These are phyloP conservation scores for Caenorhabditis sulstoni DNA, from an alignment of 2,888 invertebrate genomes.

Conservation along the genomic window DNA sequence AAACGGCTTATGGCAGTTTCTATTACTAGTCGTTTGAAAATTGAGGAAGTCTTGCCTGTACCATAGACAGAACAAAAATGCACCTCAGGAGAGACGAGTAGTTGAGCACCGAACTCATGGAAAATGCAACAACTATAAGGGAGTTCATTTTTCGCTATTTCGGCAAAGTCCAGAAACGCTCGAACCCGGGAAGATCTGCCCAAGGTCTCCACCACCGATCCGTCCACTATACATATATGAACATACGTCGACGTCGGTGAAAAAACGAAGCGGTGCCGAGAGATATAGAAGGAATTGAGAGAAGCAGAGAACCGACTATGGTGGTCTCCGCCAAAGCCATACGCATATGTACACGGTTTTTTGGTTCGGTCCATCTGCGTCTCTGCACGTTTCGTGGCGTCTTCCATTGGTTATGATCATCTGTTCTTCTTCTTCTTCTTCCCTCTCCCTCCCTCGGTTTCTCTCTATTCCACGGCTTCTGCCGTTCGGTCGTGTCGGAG, in stretches of 20 bases:
- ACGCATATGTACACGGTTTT: conserved; percentile 37
- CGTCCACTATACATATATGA: conserved; percentile 8
- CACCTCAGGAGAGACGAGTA: no score
- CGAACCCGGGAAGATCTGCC: background rate
- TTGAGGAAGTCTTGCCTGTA: no score
- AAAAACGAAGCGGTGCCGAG: conserved; percentile 6
- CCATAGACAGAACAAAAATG: no score
- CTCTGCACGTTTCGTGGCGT: background rate
- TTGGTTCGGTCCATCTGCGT: conserved; percentile 15
- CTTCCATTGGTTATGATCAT: conserved; percentile 36
- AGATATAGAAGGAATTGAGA: background rate
- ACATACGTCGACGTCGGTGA: background rate
- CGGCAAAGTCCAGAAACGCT: no score
- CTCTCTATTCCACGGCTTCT: conserved; percentile 26
- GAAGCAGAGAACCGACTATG: conserved; percentile 4
- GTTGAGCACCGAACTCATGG: no score
- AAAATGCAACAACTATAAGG: no score
- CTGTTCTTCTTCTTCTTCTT: conserved; percentile 45
- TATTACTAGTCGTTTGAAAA: no score
- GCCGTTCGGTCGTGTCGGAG: conserved; percentile 43
- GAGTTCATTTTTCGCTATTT: no score
- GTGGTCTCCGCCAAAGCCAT: conserved; percentile 20
- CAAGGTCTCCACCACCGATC: background rate
- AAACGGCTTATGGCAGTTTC: no score
- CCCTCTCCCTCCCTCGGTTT: no score